phyloP scores from a whole-genome alignment of 1,140 invertebrate species.

The Pentalonia nigronervosa region DNA sequence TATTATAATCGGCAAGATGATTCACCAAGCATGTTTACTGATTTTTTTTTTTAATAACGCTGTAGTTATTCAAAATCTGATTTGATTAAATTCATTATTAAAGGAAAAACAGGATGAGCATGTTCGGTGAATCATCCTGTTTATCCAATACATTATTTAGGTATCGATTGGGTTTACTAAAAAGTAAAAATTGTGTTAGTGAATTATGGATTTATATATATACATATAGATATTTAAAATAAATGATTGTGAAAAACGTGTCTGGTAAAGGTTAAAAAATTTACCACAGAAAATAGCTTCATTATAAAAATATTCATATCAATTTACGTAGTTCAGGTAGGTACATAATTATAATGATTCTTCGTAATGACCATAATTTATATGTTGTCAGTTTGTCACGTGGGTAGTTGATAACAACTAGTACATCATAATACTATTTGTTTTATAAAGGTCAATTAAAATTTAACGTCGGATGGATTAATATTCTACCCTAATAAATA shows the following conservation, averaged over 20 bases:
- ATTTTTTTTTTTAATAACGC: too few relatives aligned
- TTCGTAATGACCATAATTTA: neutral
- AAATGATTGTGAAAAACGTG: neutral
- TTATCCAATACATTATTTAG: neutral
- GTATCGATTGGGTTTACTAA: neutral
- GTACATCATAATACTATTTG: neutral
- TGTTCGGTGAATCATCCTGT: too few relatives aligned
- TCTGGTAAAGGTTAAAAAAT: neutral
- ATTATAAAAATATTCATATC: neutral
- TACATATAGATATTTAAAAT: too few relatives aligned
- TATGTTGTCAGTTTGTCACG: neutral
- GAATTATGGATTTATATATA: too few relatives aligned
- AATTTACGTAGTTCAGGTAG: neutral
- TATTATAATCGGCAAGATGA: too few relatives aligned
- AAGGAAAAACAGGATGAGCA: too few relatives aligned
- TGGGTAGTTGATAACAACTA: neutral
- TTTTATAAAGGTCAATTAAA: neutral
- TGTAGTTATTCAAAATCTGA: too few relatives aligned
- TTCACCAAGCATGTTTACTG: too few relatives aligned
- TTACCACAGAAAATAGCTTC: neutral
- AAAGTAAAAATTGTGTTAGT: neutral
- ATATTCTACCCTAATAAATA: neutral
- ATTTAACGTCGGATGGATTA: neutral
- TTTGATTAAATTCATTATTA: too few relatives aligned
- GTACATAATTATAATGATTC: too few relatives aligned